phyloP scores from a whole-genome alignment of 2,113 vertebrate species.

The Sigmodon hispidus region DNA sequence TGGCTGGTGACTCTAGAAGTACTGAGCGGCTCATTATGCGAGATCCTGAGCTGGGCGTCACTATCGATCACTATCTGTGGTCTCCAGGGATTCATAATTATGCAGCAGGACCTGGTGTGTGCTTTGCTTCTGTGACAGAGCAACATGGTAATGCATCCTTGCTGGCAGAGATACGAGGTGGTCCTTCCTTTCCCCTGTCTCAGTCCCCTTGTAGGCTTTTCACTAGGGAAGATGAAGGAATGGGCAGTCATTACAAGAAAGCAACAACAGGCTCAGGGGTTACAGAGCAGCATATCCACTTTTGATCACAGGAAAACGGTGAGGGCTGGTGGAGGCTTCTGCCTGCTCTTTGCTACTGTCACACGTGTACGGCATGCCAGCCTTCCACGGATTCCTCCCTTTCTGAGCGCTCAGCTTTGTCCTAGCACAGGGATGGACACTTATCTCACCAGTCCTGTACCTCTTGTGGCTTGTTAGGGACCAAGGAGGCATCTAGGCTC shows the following conservation, averaged over 20 bases:
- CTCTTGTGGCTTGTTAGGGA: background rate
- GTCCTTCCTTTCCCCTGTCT: background rate
- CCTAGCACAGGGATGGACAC: background rate
- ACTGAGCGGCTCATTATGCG: slow-evolving; percentile 69
- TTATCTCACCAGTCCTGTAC: background rate
- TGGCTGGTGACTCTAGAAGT: slow-evolving; percentile 60
- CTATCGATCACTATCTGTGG: slow-evolving; percentile 78
- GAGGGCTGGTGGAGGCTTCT: fast-evolving
- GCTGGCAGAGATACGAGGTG: slow-evolving; percentile 45
- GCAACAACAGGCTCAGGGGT: background rate
- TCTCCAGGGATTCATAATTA: slow-evolving; percentile 65
- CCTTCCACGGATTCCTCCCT: background rate
- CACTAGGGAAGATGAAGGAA: slow-evolving; percentile 7
- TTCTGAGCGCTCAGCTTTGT: background rate
- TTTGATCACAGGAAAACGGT: background rate
- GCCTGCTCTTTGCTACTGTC: background rate
- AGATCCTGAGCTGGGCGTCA: slow-evolving; percentile 49
- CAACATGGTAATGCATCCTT: background rate
- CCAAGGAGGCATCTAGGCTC: background rate
- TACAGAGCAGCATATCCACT: background rate
- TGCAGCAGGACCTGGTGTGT: slow-evolving; percentile 27
- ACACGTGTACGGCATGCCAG: background rate
- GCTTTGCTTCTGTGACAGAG: slow-evolving; percentile 32
- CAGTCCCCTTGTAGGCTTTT: background rate
- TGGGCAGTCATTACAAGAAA: background rate